Base-by-base conservation (phyloP, 2,888 invertebrate genomes). In the Prenolepis imparis region DNA sequence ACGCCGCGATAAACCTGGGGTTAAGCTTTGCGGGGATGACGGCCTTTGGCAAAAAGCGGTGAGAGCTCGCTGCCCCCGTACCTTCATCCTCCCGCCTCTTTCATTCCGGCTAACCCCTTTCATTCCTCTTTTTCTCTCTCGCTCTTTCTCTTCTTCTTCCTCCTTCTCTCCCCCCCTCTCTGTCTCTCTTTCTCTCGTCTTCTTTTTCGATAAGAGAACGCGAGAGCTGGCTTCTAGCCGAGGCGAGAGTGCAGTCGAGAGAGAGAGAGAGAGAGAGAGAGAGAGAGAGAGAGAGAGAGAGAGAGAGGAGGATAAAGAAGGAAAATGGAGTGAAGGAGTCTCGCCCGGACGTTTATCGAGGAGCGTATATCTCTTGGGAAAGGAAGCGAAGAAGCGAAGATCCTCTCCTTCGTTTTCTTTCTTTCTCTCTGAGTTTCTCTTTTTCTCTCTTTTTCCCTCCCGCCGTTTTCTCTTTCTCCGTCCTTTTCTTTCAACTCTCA, bases 1-100 rank as follows among this genome's bases (percentile, higher is more conserved):
- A 92, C 91, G 91, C 90, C 88, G 87, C 91, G 92, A 92, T 92
- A 92, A 92, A 92, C 90, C 90, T 90, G 86, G 88, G 90, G 90
- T 90, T 89, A 91, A 92, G 90, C 89, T 91, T 90, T 88, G 90
- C 89, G 89, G 90, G 90, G 90, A 91, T 91, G 91, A 92, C 90
- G 90, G 89, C 91, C 91, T 91, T 91, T 90, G 91, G 87, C 89
- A 90, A 89, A 91, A 92, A 92, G 88, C 87, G 90, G 87, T 86
- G 86, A 82, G 85, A 82, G 67, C 80, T 70, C 84, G 75, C 67
- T 48, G n/a, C 70, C 63, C 63, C 57, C 81, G 59, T 77, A 55
- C 72, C 48, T 57, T 59, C 52, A 70, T 74, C 74, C 72, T 44
- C 61, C 66, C 75, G 36, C 41, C 66, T 36, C 48, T 61, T 67